A percentile compares a stretch with the other conserved stretches of the same genome.
Evolutionary conservation across 2,888 invertebrate genomes (phyloP).

Genomic region (Drosophila merina): DNA sequence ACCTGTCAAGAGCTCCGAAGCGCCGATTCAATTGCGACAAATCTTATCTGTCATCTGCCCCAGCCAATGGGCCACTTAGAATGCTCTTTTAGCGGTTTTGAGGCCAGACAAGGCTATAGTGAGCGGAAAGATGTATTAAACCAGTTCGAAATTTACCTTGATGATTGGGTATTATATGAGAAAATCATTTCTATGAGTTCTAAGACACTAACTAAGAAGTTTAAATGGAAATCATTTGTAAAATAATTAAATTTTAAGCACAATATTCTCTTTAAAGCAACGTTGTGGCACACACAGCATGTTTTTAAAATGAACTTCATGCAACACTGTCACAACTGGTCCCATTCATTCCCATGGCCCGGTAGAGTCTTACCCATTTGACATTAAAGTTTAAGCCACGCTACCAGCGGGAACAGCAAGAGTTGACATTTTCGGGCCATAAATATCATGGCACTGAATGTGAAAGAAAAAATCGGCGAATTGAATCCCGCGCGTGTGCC

Average conservation of each 20-base stretch:
- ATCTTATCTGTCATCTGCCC: constrained; percentile 29
- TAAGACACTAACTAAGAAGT: neutral
- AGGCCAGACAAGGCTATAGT: neutral
- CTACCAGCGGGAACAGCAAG: constrained; percentile 21
- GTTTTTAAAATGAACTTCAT: neutral
- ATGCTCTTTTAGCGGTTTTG: constrained; percentile 7
- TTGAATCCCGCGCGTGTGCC: constrained; percentile 18
- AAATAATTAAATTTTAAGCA: too few relatives aligned
- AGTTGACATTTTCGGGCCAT: constrained; percentile 43
- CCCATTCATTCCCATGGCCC: constrained; percentile 7
- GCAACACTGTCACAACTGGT: neutral
- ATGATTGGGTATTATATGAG: neutral
- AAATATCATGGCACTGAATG: constrained; percentile 31
- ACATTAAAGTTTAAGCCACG: constrained; percentile 35
- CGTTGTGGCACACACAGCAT: neutral
- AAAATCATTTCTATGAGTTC: too few relatives aligned
- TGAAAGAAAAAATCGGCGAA: constrained; percentile 24
- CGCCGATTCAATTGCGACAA: constrained; percentile 42
- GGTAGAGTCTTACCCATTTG: constrained; percentile 12
- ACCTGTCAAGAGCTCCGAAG: constrained; percentile 22
- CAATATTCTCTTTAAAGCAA: neutral
- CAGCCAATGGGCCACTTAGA: constrained; percentile 15
- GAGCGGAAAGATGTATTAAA: neutral
- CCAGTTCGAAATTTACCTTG: neutral
- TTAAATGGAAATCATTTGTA: neutral